Evolutionary conservation across 2,888 invertebrate genomes (phyloP).

Genomic region (Ferdinandea cuprea): DNA sequence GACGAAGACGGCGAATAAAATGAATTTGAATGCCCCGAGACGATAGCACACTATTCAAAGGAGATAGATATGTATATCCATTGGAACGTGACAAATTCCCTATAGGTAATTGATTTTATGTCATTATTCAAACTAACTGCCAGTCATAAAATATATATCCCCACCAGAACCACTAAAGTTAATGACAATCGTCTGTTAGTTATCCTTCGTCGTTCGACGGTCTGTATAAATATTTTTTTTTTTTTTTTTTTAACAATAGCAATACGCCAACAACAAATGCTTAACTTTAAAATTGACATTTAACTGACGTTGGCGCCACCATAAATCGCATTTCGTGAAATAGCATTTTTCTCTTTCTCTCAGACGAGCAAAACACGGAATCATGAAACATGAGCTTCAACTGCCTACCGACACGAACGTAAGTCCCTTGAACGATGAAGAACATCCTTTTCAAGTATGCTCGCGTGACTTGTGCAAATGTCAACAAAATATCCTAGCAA

Average conservation of each 20-base stretch:
- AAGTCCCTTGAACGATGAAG: constrained; percentile 2
- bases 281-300: constrained; percentile 72
- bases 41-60: not conserved
- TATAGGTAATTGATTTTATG: constrained; percentile 46
- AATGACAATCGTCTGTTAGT: constrained; percentile 14
- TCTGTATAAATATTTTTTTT: too few relatives aligned
- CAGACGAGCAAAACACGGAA: constrained; percentile 20
- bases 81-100: constrained; percentile 44
- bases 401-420: constrained; percentile 61
- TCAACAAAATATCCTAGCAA: constrained; percentile 74
- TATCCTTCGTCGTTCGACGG: not conserved
- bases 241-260: constrained; percentile 40
- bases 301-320: constrained; percentile 73
- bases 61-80: not conserved
- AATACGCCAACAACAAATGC: constrained; percentile 44
- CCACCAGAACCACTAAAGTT: not conserved
- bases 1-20: too few relatives aligned
- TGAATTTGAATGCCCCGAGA: constrained; percentile 27
- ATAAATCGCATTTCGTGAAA: constrained; percentile 69
- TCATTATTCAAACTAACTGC: constrained; percentile 12
- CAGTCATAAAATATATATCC: constrained; percentile 17
- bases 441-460: constrained; percentile 69
- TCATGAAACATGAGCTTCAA: constrained; percentile 71
- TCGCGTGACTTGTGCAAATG: constrained; percentile 73
- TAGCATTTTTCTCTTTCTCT: constrained; percentile 21